Evolutionary conservation across 2,888 invertebrate genomes (phyloP).

Genomic region (Acrobasis suavella): DNA sequence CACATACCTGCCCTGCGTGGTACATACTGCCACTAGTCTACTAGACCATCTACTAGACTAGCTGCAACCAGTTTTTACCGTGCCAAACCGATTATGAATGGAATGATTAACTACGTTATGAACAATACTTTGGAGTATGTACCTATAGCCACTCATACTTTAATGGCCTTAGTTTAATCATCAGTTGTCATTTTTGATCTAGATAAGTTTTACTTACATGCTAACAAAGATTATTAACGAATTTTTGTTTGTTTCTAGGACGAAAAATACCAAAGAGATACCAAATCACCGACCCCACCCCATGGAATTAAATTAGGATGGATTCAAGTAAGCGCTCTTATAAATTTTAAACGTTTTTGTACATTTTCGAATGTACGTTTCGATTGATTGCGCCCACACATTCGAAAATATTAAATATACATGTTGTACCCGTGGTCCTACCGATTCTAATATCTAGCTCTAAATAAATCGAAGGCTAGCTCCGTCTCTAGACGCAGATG

Average conservation of each 20-base stretch:
- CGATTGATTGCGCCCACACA: too few species aligned
- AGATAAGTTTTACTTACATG: too few species aligned
- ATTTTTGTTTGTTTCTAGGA: constrained; percentile 45
- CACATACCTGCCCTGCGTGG: background rate
- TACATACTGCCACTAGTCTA: background rate
- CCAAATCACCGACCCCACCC: constrained; percentile 73
- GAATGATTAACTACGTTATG: constrained; percentile 2
- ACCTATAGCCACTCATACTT: constrained; percentile 14
- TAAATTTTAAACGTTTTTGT: background rate
- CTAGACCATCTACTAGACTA: background rate
- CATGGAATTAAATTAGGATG: constrained; percentile 91
- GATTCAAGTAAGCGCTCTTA: constrained; percentile 82
- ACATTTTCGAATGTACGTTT: background rate
- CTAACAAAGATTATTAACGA: background rate
- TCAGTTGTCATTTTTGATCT: background rate
- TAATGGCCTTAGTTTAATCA: constrained; percentile 5
- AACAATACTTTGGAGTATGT: constrained; percentile 12
- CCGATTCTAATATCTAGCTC: too few species aligned
- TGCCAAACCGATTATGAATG: constrained; percentile 11
- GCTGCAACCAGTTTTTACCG: constrained; percentile 12
- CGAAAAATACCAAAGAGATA: constrained; percentile 66
- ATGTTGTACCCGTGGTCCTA: too few species aligned
- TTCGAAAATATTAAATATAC: too few species aligned
- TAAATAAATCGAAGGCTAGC: too few species aligned
- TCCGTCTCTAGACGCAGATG: too few species aligned